A percentile compares a stretch with the other conserved stretches of the same genome.
These are phyloP conservation scores for Anthrax anthrax DNA, from an alignment of 2,888 invertebrate genomes.

Conservation along the genomic window DNA sequence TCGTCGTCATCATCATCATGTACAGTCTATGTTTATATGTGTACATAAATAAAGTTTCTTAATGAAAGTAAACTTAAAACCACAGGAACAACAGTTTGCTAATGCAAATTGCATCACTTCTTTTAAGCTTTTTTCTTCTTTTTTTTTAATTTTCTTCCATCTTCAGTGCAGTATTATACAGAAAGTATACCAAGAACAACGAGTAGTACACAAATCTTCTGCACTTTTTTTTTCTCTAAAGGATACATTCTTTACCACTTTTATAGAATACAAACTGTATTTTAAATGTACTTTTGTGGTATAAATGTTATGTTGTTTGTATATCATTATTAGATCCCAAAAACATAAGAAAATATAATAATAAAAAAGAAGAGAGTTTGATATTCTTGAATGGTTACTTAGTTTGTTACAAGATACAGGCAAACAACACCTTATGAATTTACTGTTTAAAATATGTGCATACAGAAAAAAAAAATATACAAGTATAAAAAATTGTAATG, in stretches of 20 bases:
- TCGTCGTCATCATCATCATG: background rate
- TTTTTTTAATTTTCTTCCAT: background rate
- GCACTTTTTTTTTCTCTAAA: background rate
- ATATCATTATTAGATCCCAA: background rate
- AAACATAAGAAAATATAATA: background rate
- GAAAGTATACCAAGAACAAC: too few relatives aligned
- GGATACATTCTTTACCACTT: background rate
- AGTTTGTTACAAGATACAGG: background rate
- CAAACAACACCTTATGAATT: background rate
- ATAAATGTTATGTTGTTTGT: too few relatives aligned
- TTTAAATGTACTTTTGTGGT: background rate
- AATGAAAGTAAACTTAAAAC: constrained; percentile 11
- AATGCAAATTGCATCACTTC: constrained; percentile 10
- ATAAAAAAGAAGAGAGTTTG: background rate
- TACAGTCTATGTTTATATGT: background rate
- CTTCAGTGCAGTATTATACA: too few relatives aligned
- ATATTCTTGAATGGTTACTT: background rate
- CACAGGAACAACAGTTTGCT: constrained; percentile 10
- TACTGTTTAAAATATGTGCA: too few relatives aligned
- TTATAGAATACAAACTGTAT: background rate
- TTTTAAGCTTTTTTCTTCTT: background rate
- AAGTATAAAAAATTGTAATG: background rate
- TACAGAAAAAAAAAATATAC: background rate
- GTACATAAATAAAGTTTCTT: constrained; percentile 10
- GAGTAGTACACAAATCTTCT: background rate